A percentile compares a stretch with the other conserved stretches of the same genome.
Conservation (phyloP, 2,797 vertebrate species). For the Diplodus puntazzo region DNA sequence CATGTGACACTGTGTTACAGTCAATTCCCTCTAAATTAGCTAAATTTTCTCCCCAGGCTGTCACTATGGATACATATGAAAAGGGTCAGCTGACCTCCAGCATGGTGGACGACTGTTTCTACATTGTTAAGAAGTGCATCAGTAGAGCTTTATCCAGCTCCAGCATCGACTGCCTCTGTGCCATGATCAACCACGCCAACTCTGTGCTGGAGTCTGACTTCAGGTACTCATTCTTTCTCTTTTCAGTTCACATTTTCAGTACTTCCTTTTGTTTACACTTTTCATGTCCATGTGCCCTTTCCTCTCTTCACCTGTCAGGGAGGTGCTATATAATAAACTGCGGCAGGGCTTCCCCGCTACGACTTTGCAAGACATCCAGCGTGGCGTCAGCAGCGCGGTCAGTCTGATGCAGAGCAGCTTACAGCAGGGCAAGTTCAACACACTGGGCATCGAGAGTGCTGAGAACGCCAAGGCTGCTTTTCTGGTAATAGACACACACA, state of each 20-base stretch:
- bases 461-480: slow-evolving; percentile 96
- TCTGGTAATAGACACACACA: slow-evolving; percentile 83
- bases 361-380: slow-evolving; percentile 96
- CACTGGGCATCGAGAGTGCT: slow-evolving; percentile 95
- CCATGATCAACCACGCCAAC: slow-evolving; percentile 99
- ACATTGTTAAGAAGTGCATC: slow-evolving; percentile 99
- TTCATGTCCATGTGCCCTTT: background rate
- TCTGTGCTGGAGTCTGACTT: slow-evolving; percentile 96
- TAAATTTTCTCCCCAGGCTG: slow-evolving; percentile 86
- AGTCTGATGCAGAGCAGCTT: slow-evolving; percentile 98
- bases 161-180: slow-evolving; percentile 97
- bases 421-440: slow-evolving; percentile 98
- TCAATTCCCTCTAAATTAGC: background rate
- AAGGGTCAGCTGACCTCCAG: slow-evolving; percentile 97
- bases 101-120: slow-evolving; percentile 99
- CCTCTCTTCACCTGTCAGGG: slow-evolving; percentile 79
- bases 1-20: slow-evolving; percentile 3
- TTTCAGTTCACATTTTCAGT: background rate
- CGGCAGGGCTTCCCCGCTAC: slow-evolving; percentile 96
- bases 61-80: slow-evolving; percentile 94
- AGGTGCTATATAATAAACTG: slow-evolving; percentile 94
- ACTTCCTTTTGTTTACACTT: background rate
- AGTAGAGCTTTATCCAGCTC: slow-evolving; percentile 96
- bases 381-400: slow-evolving; percentile 96
- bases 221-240: slow-evolving; percentile 83